phyloP scores from a whole-genome alignment of 2,797 vertebrate genomes.

The Parauchenoglanis ngamensis region DNA sequence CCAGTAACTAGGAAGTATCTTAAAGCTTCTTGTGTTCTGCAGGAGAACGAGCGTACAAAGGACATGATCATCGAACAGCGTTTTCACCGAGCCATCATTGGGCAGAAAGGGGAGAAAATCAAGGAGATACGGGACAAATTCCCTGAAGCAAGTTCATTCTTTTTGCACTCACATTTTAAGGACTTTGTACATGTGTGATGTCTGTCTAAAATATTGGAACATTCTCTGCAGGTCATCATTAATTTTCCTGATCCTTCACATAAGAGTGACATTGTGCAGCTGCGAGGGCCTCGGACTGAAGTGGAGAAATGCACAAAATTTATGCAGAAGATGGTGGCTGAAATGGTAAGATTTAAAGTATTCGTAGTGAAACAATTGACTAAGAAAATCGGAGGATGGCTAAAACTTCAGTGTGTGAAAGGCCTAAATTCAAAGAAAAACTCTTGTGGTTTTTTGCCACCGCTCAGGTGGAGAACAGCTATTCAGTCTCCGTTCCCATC shows the following conservation, averaged over 20 bases:
- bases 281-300: conserved; percentile 92
- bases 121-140: conserved; percentile 98
- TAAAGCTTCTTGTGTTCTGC: conserved; percentile 42
- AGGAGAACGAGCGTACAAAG: conserved; percentile 99
- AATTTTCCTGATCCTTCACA: conserved; percentile 96
- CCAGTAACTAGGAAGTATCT: conserved; percentile 14
- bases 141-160: conserved; percentile 82
- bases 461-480: conserved; percentile 91
- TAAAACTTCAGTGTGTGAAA: neutral
- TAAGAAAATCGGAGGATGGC: neutral
- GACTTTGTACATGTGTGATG: neutral
- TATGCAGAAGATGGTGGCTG: conserved; percentile 96
- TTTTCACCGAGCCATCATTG: conserved; percentile 98
- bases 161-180: neutral
- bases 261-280: conserved; percentile 96
- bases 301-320: conserved; percentile 98
- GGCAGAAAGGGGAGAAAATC: conserved; percentile 97
- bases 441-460: neutral
- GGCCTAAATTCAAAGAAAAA: neutral
- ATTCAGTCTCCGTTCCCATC: conserved; percentile 94
- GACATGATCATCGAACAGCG: conserved; percentile 98
- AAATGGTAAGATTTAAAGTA: conserved; percentile 76
- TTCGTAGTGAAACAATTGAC: neutral
- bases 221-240: conserved; percentile 87
- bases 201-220: neutral